phyloP scores from a whole-genome alignment of 2,113 vertebrate genomes.

The Pollachius pollachius region DNA sequence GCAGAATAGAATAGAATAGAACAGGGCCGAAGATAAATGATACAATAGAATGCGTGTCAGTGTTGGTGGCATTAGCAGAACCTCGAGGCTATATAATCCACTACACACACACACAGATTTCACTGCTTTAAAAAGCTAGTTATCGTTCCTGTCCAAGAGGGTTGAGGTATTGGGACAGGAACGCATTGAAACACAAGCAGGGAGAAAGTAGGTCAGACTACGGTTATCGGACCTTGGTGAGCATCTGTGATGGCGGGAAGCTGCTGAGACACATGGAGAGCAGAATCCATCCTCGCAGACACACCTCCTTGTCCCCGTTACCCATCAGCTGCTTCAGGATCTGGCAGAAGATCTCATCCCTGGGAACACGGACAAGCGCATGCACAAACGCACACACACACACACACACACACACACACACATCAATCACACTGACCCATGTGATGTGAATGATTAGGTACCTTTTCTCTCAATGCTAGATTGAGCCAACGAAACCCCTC shows the following conservation, averaged over 20 bases:
- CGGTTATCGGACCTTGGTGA: constrained; percentile 77
- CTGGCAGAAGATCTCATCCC: constrained; percentile 97
- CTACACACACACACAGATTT: too few relatives aligned
- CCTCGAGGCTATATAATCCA: too few relatives aligned
- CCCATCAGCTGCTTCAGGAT: constrained; percentile 92
- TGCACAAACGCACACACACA: constrained; percentile 1
- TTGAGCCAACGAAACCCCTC: too few relatives aligned
- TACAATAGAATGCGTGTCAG: background rate
- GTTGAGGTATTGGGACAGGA: too few relatives aligned
- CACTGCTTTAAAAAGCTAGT: too few relatives aligned
- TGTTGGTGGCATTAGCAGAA: too few relatives aligned
- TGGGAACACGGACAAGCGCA: constrained; percentile 50
- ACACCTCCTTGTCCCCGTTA: constrained; percentile 78
- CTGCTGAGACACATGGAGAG: constrained; percentile 90
- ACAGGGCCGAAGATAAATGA: background rate
- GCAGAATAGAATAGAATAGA: constrained; percentile 4
- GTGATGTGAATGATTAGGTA: too few relatives aligned
- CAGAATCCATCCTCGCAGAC: constrained; percentile 85
- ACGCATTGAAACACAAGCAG: too few relatives aligned
- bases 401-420: too few relatives aligned
- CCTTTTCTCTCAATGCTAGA: too few relatives aligned
- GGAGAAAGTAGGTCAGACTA: background rate
- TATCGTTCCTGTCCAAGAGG: too few relatives aligned
- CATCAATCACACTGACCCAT: too few relatives aligned
- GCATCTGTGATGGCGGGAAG: constrained; percentile 83